Evolutionary conservation across 2,888 invertebrate genomes (phyloP), one percentile per base, ranked within the genome.

Genomic region (Steinernema scapterisci): DNA sequence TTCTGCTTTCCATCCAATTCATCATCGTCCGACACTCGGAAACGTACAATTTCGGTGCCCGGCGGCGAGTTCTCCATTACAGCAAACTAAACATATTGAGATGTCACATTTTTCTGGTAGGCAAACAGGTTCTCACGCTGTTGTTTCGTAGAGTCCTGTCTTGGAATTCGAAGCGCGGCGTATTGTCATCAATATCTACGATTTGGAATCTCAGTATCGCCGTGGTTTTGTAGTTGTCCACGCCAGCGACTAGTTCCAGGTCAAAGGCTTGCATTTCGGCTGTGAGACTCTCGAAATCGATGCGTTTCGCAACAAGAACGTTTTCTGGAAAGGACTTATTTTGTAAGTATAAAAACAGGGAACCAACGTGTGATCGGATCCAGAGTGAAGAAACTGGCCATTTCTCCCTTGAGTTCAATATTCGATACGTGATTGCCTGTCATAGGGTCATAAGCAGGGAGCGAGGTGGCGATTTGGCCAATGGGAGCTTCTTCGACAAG

Each of bases 171-270:
- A 82, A 77, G 11, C 74, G 71, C 9, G 83, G 83, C 2, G 81
- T 70, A 38, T 82, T 81, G 73, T 83, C 83, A 73, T 83, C 82
- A 23, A 79, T 63, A 52, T 83, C 81, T 19, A 77, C 2, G 23
- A 83, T 74, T 11, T 72, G 48, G 13, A 82, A 52, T 48, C 70
- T 72, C 43, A 82, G 45, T 19, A 76, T 45, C 1, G 78, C 79
- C 1, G 25, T 43, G 16, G 79, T 76, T 48, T 78, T 76, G 44
- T 76, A 79, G 19, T 73, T 76, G 0, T 52, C 72, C n/a, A 80
- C 80, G 23, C 80, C 80, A 9, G 82, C 76, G 0, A 43, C 73
- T 25, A 83, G 46, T 21, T 72, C 75, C 54, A 83, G 25, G 25
- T 80, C 76, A 52, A 80, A 80, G 11, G 43, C 71, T 46, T 73